These are phyloP conservation scores for Penaeus chinensis DNA, from an alignment of 1,140 invertebrate genomes.

Conservation along the genomic window DNA sequence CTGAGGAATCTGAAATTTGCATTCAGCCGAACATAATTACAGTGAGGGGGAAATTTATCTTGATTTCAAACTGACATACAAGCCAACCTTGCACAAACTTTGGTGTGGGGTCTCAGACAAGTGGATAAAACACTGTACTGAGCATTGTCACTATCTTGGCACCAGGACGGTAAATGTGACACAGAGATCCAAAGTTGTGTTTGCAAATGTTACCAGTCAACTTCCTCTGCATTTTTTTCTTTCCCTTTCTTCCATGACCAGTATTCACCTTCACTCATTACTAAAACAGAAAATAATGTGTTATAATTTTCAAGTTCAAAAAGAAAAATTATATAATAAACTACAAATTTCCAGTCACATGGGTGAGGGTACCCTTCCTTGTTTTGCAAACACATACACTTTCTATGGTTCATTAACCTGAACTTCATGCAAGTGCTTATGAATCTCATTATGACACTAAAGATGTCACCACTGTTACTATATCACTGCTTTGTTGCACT, in stretches of 20 bases:
- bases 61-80: slow-evolving; percentile 36
- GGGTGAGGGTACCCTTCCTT: no score
- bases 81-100: slow-evolving; percentile 26
- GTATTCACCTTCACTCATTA: no score
- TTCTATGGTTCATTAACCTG: not conserved
- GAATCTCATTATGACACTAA: slow-evolving; percentile 8
- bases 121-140: slow-evolving; percentile 24
- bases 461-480: slow-evolving; percentile 24
- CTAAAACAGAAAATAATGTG: no score
- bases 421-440: not conserved
- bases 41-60: not conserved
- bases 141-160: slow-evolving; percentile 31
- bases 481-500: no score
- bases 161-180: slow-evolving; percentile 33
- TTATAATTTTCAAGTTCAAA: no score
- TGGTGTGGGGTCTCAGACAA: slow-evolving; percentile 32
- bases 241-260: no score
- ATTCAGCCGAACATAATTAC: no score
- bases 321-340: no score
- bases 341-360: no score
- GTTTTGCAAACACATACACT: no score
- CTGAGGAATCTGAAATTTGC: no score
- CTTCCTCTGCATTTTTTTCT: no score
- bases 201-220: not conserved
- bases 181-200: slow-evolving; percentile 3